A percentile compares a stretch with the other conserved stretches of the same genome.
Evolutionary conservation across 2,888 invertebrate genomes (phyloP).

Genomic region (Barypeithes pellucidus): DNA sequence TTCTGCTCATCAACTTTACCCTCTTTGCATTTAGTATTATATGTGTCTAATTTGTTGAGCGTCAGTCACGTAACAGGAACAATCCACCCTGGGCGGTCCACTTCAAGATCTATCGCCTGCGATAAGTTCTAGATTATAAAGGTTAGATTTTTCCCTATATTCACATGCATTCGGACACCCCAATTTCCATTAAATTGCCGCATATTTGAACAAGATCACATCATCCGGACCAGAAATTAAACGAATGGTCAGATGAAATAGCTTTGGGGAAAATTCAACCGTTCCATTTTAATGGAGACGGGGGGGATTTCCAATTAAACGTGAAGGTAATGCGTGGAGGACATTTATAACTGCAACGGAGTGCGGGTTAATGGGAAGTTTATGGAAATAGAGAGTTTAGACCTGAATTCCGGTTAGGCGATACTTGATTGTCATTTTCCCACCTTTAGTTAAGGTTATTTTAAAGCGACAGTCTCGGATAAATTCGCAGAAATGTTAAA

Average conservation of each 20-base stretch:
- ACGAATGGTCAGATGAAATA: conserved; percentile 32
- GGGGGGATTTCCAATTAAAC: conserved; percentile 46
- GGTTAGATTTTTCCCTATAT: too few species aligned
- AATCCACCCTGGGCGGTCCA: too few species aligned
- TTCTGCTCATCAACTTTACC: too few species aligned
- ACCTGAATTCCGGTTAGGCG: background rate
- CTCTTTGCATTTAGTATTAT: too few species aligned
- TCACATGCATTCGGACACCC: conserved; percentile 24
- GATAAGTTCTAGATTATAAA: too few species aligned
- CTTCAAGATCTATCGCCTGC: too few species aligned
- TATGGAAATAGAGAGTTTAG: conserved; percentile 45
- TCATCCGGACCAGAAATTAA: conserved; percentile 19
- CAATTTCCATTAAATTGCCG: conserved; percentile 20
- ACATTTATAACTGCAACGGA: conserved; percentile 39
- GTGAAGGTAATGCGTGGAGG: conserved; percentile 37
- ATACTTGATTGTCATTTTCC: conserved; percentile 2
- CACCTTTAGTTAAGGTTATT: background rate
- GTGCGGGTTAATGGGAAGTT: conserved; percentile 34
- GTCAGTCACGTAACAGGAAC: too few species aligned
- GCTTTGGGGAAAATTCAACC: conserved; percentile 24
- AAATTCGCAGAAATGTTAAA: too few species aligned
- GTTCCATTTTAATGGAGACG: conserved; percentile 36
- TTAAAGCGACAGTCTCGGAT: too few species aligned
- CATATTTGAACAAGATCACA: conserved; percentile 3
- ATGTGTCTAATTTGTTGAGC: too few species aligned